Evolutionary conservation across 37 sponge, comb jelly and placozoan genomes (phyloP), one percentile per base, ranked within the genome.

Genomic region (Crambe crambe): DNA sequence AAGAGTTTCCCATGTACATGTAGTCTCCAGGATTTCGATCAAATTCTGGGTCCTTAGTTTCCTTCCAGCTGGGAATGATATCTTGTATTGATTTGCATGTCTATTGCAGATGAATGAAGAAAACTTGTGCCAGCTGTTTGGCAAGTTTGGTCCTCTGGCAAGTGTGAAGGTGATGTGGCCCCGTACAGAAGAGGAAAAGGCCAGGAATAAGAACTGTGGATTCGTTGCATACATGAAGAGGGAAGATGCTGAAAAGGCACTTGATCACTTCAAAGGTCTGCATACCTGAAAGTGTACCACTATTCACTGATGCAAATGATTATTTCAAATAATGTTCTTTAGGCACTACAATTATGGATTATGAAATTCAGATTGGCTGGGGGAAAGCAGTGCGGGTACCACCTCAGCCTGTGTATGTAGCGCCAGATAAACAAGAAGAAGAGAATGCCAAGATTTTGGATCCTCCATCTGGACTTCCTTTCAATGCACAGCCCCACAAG

Each of bases 161-260:
- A 96, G 97, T 83, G 92, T 99, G 34, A 99, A 99, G 85, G 96
- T 99, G 62, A 99, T 99, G 99, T 99, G 99, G 99, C 99, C 99
- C 0, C 69, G 99, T 2, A 99, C 93, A 37, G 99, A 99, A 25
- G 99, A 99, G 80, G 99, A 99, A 85, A 80, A 84, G 61, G 72
- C 91, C 12, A 68, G 97, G 23, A 89, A 94, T 74, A 86, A 81
- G 61, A 99, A 96, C 85, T 99, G 97, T 78, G 99, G 99, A 29
- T 99, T 99, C 85, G 99, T 99, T 17, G 99, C 99, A 4, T 99
- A 86, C 89, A 99, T 99, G 99, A 89, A 84, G 57, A 89, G 99
- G 40, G 80, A 81, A 42, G 92, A 98, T 77, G 99, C 89, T 39
- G 94, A 85, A 25, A 81, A 82, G 56, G 91, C 91, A 34, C 67